Evolutionary conservation across 2,113 vertebrate genomes (phyloP), one percentile per base, ranked within the genome.

Genomic region (Lanius ludovicianus): DNA sequence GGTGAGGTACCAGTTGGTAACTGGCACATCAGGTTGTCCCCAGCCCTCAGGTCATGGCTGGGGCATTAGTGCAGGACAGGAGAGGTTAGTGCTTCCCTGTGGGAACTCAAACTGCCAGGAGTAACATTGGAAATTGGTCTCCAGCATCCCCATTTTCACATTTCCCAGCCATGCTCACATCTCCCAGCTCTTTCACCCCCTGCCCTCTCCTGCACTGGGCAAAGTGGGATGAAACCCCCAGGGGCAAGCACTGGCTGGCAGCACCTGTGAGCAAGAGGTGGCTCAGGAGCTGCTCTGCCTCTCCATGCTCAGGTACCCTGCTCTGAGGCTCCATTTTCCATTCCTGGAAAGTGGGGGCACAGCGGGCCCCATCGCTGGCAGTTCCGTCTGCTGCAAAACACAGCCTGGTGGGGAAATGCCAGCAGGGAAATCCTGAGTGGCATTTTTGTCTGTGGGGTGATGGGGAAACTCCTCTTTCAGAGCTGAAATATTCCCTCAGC

Each of bases 291-390:
- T 22, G 33, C 49, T 76, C 44, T 87, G 71, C 41, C 37, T 65
- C 44, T 56, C 50, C 1, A 0, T n/a, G 76, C 53, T 49, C 16
- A 0, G 0, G 1, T 13, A 4, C 46, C 7, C 53, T 19, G 53
- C 59, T 65, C 44, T 37, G 69, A 81, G n/a, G 60, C 57, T 55
- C 46, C 1, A 0, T 27, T 62, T 59, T 56, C 73, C 82, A 9
- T 52, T 57, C 91, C 84, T 50, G 68, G 75, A 23, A 55, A 49
- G 42, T 1, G 2, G 39, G 55, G 75, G 27, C 3, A 23, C 60
- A 19, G 41, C 1, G 0, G 4, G 67, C 42, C n/a, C 12, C 2
- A 1, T 7, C 22, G 1, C 87, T 57, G 84, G 14, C 10, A 69
- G 20, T 53, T 85, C 80, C 9, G 4, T 46, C 68, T 49, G 35